A percentile compares a stretch with the other conserved stretches of the same genome.
Evolutionary conservation across 1,140 invertebrate genomes (phyloP).

Genomic region (Ceratina calcarata): DNA sequence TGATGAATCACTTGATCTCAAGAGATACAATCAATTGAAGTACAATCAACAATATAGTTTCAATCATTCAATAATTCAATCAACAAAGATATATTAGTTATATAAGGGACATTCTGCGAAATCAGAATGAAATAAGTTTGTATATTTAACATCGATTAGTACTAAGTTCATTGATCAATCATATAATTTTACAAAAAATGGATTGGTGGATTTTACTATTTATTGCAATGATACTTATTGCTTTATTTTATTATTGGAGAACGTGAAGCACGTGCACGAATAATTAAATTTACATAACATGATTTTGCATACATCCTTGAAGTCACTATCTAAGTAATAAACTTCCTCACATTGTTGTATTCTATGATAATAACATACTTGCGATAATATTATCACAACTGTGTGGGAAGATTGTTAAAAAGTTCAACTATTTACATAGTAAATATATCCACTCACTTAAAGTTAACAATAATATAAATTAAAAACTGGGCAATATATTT

Average conservation of each 20-base stretch:
- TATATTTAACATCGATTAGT: too few species aligned
- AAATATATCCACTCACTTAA: neutral
- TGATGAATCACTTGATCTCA: neutral
- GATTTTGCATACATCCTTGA: neutral
- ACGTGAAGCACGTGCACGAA: neutral
- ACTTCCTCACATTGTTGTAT: neutral
- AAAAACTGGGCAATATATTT: neutral
- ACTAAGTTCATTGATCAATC: too few species aligned
- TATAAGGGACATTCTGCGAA: neutral
- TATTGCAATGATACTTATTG: neutral
- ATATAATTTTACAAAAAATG: neutral
- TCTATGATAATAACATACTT: too few species aligned
- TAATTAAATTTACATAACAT: neutral
- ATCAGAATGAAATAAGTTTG: neutral
- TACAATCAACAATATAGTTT: too few species aligned
- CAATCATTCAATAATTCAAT: too few species aligned
- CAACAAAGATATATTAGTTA: neutral
- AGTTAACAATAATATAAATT: neutral
- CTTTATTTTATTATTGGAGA: neutral
- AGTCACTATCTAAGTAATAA: neutral
- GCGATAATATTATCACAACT: neutral
- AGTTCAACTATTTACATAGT: neutral
- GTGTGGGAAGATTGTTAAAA: neutral
- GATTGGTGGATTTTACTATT: neutral
- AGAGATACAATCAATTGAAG: neutral